These are phyloP conservation scores for Lepilemur septentrionalis DNA, from an alignment of 2,797 vertebrate genomes.

Conservation along the genomic window DNA sequence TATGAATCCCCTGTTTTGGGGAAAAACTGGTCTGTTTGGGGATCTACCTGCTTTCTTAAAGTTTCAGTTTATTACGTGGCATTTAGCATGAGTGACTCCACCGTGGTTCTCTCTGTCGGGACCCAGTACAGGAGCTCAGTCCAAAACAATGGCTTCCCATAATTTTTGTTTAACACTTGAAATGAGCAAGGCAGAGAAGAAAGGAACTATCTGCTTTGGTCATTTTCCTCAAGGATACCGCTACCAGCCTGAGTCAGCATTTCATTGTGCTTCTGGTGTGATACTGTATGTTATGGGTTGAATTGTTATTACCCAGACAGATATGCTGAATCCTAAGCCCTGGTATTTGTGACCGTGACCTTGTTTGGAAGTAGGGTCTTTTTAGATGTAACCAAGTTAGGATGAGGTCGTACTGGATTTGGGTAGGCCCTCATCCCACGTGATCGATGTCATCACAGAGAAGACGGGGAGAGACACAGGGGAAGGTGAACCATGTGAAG, in stretches of 20 bases:
- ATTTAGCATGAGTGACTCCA: neutral
- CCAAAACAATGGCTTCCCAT: neutral
- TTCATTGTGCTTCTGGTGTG: neutral
- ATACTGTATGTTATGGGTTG: fast-evolving
- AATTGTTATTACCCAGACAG: neutral
- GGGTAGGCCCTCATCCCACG: neutral
- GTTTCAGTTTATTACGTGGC: neutral
- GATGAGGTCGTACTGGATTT: neutral
- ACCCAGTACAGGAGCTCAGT: neutral
- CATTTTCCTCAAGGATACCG: neutral
- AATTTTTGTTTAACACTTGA: neutral
- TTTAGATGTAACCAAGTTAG: neutral
- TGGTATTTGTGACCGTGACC: neutral
- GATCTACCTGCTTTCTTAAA: neutral
- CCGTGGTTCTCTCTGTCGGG: neutral
- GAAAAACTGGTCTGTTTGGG: neutral
- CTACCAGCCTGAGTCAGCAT: neutral
- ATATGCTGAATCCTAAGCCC: neutral
- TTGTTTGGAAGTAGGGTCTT: neutral
- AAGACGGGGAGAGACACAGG: neutral
- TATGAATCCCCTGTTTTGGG: neutral
- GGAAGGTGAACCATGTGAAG: neutral
- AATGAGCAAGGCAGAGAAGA: fast-evolving
- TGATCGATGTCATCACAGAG: neutral
- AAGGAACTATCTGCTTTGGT: neutral